Evolutionary conservation across 2,113 vertebrate genomes (phyloP).

Genomic region (human): DNA sequence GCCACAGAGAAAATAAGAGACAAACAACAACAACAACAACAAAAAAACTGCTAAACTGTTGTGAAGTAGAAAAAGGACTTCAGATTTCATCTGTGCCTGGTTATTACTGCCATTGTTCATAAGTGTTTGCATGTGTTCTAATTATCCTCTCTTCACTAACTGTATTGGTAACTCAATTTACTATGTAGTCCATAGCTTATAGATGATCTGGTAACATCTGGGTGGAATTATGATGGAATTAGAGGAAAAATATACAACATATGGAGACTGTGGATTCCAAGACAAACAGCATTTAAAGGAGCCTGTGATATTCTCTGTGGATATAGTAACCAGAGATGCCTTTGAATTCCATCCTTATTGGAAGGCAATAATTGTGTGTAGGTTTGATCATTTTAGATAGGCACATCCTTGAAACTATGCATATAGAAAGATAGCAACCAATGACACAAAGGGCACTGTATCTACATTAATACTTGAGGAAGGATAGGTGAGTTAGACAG

Average conservation of each 20-base stretch:
- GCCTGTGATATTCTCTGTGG: constrained; percentile 1
- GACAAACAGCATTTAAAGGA: constrained; percentile 60
- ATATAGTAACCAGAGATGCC: constrained; percentile 17
- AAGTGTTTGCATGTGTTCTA: not conserved
- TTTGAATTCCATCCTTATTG: constrained; percentile 20
- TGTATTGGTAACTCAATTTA: constrained; percentile 39
- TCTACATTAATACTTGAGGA: not conserved
- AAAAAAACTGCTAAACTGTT: not conserved
- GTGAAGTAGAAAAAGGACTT: not conserved
- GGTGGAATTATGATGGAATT: constrained; percentile 67
- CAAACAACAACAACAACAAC: not conserved
- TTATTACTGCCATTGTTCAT: not conserved
- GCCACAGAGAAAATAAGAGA: not conserved
- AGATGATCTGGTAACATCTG: constrained; percentile 64
- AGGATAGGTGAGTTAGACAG: not conserved
- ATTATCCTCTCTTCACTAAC: not conserved
- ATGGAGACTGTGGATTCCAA: constrained; percentile 55
- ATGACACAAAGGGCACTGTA: not conserved
- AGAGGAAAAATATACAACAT: constrained; percentile 59
- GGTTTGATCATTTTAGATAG: constrained; percentile 29
- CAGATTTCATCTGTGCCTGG: not conserved
- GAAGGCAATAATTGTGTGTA: constrained; percentile 41
- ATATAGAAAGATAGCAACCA: not conserved
- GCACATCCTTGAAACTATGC: not conserved
- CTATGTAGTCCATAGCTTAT: constrained; percentile 37